A percentile compares a stretch with the other conserved stretches of the same genome.
Evolutionary conservation across 2,113 vertebrate species (phyloP).

Genomic region (Pygoscelis adeliae): DNA sequence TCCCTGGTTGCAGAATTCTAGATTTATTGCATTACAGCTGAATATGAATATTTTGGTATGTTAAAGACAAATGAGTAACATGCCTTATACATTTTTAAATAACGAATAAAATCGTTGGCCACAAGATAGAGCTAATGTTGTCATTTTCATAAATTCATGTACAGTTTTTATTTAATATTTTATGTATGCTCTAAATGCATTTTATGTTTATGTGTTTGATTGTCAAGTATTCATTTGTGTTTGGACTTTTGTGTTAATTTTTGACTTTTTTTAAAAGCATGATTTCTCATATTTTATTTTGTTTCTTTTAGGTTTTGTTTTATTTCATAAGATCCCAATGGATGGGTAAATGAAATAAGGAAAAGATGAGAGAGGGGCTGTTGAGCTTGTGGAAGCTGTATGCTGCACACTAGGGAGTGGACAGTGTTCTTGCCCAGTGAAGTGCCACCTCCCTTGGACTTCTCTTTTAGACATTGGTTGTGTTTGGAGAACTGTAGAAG

Average conservation of each 20-base stretch:
- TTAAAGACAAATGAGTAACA: background rate
- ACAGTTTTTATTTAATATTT: conserved; percentile 39
- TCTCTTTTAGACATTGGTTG: conserved; percentile 64
- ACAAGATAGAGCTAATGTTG: background rate
- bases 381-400: conserved; percentile 76
- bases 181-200: conserved; percentile 46
- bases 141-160: background rate
- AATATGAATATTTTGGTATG: background rate
- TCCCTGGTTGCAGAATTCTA: background rate
- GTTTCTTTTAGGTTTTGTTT: conserved; percentile 97
- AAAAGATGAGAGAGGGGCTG: conserved; percentile 77
- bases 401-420: conserved; percentile 73
- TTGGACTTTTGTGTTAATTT: conserved; percentile 66
- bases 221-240: conserved; percentile 54
- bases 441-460: conserved; percentile 58
- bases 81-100: background rate
- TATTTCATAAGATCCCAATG: conserved; percentile 95
- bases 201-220: conserved; percentile 57
- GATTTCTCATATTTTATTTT: conserved; percentile 83
- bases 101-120: background rate
- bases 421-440: conserved; percentile 68
- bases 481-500: conserved; percentile 55
- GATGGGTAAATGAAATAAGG: conserved; percentile 86
- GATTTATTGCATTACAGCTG: background rate
- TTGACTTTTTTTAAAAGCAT: conserved; percentile 63